phyloP scores from a whole-genome alignment of 2,113 vertebrate species.

The Oriolus oriolus region DNA sequence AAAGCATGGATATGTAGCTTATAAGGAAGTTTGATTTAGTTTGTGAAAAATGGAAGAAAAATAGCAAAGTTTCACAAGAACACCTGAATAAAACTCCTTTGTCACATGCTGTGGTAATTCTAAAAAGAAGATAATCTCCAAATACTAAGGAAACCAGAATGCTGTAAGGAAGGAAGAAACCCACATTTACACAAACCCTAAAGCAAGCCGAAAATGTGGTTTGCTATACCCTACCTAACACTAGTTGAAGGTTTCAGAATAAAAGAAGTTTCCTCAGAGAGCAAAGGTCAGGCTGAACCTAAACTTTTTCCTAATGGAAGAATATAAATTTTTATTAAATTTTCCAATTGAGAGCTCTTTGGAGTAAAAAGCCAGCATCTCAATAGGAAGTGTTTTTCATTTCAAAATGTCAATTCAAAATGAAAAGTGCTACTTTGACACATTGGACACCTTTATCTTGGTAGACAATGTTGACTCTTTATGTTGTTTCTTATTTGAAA shows the following conservation, averaged over 20 bases:
- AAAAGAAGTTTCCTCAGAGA: background rate
- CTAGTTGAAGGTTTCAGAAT: background rate
- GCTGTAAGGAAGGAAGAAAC: background rate
- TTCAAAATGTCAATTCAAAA: background rate
- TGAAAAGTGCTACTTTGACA: background rate
- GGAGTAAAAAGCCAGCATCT: background rate
- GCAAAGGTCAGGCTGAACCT: background rate
- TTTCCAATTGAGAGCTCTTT: background rate
- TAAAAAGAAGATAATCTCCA: background rate
- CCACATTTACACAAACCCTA: background rate
- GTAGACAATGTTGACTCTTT: background rate
- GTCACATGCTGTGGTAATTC: background rate
- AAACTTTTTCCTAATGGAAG: background rate
- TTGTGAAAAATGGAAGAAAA: background rate
- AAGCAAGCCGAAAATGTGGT: background rate
- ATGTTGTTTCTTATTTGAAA: background rate
- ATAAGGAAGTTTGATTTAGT: background rate
- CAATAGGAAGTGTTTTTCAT: background rate
- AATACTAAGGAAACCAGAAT: background rate
- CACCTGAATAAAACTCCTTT: background rate
- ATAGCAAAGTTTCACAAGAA: background rate
- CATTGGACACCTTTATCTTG: background rate
- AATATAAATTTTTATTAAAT: background rate
- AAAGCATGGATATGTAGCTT: background rate
- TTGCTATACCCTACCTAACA: background rate